Conservation (phyloP, 2,888 invertebrate species). For the Epinotia bilunana region DNA sequence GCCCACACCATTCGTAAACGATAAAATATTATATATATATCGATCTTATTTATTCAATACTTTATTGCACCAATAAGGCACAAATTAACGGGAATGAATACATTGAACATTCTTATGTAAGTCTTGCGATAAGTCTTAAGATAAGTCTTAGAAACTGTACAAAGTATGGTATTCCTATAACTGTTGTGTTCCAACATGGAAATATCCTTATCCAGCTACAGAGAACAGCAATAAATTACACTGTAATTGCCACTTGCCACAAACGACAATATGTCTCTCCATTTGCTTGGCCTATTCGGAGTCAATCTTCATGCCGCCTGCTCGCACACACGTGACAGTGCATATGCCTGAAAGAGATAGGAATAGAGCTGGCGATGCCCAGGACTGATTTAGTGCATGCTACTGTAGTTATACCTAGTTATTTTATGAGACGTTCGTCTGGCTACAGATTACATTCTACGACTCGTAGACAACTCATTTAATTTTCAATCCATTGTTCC, state of each 20-base stretch:
- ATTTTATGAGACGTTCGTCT: conserved; percentile 10
- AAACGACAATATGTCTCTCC: conserved; percentile 19
- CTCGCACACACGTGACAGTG: not conserved
- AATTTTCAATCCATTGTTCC: no score
- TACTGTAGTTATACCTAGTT: not conserved
- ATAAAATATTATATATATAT: no score
- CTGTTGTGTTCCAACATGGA: not conserved
- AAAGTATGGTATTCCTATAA: not conserved
- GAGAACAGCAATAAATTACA: conserved; percentile 13
- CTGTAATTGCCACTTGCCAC: conserved; percentile 22
- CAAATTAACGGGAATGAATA: no score
- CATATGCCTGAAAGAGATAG: not conserved
- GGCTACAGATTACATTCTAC: not conserved
- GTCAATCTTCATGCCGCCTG: conserved; percentile 6
- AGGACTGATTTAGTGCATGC: conserved; percentile 15
- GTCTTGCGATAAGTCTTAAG: no score
- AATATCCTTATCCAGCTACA: conserved; percentile 10
- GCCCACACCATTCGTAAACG: no score
- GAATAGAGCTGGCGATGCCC: conserved; percentile 3
- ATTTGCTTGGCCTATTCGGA: conserved; percentile 18
- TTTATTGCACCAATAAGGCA: no score
- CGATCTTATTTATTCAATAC: no score
- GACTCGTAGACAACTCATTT: no score
- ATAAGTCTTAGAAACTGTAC: not conserved
- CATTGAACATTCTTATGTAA: not conserved